Conservation (phyloP, 2,888 invertebrate genomes). For the Trypoxylon attenuatum region DNA sequence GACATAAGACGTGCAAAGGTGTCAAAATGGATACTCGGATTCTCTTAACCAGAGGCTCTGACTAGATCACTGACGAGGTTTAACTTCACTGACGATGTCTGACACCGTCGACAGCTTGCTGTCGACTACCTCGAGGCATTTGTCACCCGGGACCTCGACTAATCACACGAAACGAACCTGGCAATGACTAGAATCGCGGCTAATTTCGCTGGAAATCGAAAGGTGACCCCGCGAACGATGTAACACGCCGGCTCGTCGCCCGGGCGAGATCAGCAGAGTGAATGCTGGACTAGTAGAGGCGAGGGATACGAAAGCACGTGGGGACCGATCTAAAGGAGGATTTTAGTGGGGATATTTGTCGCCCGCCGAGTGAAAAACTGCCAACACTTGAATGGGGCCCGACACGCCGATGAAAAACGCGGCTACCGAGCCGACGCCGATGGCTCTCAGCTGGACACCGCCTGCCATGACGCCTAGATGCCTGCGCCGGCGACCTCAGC, state of each 20-base stretch:
- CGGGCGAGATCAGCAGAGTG: constrained; percentile 62
- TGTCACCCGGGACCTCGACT: too few relatives aligned
- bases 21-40: not conserved
- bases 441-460: constrained; percentile 58
- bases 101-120: too few relatives aligned
- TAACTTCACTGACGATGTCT: too few relatives aligned
- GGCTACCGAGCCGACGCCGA: constrained; percentile 61
- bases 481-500: constrained; percentile 24
- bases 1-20: not conserved
- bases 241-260: constrained; percentile 51
- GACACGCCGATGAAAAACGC: constrained; percentile 64
- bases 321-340: constrained; percentile 63
- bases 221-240: constrained; percentile 9
- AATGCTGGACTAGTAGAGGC: constrained; percentile 59
- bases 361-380: constrained; percentile 66
- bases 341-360: constrained; percentile 66
- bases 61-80: too few relatives aligned
- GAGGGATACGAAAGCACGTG: constrained; percentile 63
- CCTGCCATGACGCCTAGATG: constrained; percentile 44
- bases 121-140: too few relatives aligned
- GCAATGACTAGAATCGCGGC: not conserved
- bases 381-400: constrained; percentile 67
- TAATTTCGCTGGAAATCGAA: constrained; percentile 4
- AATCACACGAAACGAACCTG: too few relatives aligned
- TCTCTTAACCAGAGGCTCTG: too few relatives aligned